Evolutionary conservation across 1,140 invertebrate species (phyloP), one percentile per base, ranked within the genome.

Genomic region (Thrips palmi): DNA sequence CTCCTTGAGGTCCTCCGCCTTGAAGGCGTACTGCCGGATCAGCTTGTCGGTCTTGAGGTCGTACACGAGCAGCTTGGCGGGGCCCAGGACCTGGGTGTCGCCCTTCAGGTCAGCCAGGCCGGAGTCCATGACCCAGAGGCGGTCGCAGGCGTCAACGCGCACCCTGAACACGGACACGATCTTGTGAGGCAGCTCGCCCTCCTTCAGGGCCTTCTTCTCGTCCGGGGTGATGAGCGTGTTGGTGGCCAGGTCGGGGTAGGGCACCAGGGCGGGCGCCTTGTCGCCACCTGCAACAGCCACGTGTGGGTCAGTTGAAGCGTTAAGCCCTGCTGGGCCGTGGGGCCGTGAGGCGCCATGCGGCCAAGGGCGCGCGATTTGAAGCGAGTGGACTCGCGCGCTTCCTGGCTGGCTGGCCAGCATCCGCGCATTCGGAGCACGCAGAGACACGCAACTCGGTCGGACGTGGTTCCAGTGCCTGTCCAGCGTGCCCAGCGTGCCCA

Each of bases 61-160:
- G 51, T 78, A 82, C 21, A 82, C 57, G 6, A 79, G 52, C n/a
- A 84, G 49, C 12, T 69, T 63, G 0, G 76, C 66, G 11, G 64
- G 55, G 3, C 63, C 61, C 12, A 58, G 46, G 40, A 60, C 62
- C 44, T 69, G 64, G 40, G 69, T 66, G 8, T 57, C 57, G 19
- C 69, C 72, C 3, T 75, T 46, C 21, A 73, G 66, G 15, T 72
- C 67, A 0, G 65, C 60, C 18, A 77, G 60, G 0, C 79, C 75
- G 0, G 74, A 77, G 45, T 84, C 79, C 23, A 82, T 49, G 0
- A 79, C 69, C 78, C 78, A 84, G 1, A 84, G 64, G 2, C 77
- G 63, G 18, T 68, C 70, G 49, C 78, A 84, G 12, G 62, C 62
- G 55, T 84, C 79, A 2, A 72, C 77, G 1, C 73, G 56, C 0